Base-by-base conservation (phyloP, 2,888 invertebrate genomes). In the Gasteruption jaculator region DNA sequence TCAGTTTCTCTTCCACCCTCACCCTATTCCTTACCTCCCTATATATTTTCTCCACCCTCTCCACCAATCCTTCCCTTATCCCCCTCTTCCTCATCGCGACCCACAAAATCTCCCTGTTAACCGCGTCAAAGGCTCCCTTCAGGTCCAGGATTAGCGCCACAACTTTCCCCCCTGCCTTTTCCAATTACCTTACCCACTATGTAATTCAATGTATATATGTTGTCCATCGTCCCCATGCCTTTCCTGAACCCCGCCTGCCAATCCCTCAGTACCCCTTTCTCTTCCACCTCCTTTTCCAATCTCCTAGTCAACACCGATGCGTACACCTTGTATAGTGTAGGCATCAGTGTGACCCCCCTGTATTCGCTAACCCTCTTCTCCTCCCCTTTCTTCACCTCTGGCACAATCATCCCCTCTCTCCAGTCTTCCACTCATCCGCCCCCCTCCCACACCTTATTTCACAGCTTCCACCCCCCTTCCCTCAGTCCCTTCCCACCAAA, bases 131-230 rank as follows among this genome's bases (percentile, higher is more conserved):
- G 10, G 33, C 4, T 18, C 18, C 33, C 19, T 32, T 35, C 21
- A 30, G 31, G 22, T 18, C 3, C n/a, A n/a, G n/a, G n/a, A n/a
- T n/a, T n/a, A n/a, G 10, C 10, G 10, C 2, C 10, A 24, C 2
- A 24, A n/a, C 11, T 10, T 11, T 24, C 2, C 25, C 11, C 10
- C 3, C 25, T 24, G 10, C 25, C 3, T 11, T 11, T 24, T 24
- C 25, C 25, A 24, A 11, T n/a, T n/a, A n/a, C n/a, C n/a, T n/a
- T n/a, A n/a, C n/a, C n/a, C n/a, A n/a, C n/a, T n/a, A n/a, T n/a
- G n/a, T 26, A 38, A 20, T 39, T 39, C 3, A 39, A 7, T 5
- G 36, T 32, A 12, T 44, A 44, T 8, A 40, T 38, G n/a, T 33
- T 33, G 7, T 38, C 27, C 11, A 43, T 27, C 4, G 34, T 38